These are phyloP conservation scores for Spheniscus mendiculus DNA, from an alignment of 2,113 vertebrate genomes.

Conservation along the genomic window DNA sequence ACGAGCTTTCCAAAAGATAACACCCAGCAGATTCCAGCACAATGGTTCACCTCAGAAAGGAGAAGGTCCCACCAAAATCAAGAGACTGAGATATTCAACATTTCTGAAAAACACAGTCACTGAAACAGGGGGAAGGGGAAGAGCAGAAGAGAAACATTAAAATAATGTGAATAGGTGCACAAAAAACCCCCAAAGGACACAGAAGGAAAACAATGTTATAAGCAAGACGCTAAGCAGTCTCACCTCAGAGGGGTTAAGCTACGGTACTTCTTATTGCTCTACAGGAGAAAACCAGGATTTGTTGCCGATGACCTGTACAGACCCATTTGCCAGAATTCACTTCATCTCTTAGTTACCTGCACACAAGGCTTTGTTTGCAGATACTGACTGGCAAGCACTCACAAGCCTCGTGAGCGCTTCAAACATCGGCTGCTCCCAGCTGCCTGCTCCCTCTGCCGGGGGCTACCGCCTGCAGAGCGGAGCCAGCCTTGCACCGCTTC, in stretches of 20 bases:
- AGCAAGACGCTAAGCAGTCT: background rate
- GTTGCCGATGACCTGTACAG: background rate
- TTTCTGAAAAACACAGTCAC: background rate
- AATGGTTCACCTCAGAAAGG: background rate
- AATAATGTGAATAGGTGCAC: background rate
- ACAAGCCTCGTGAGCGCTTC: rapidly evolving
- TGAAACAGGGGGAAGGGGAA: background rate
- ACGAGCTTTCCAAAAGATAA: background rate
- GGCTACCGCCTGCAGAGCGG: background rate
- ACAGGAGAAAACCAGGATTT: background rate
- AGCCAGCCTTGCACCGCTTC: rapidly evolving
- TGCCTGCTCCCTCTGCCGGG: background rate
- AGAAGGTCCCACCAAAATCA: background rate
- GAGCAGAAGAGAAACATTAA: background rate
- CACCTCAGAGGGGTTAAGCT: background rate
- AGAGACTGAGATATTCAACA: background rate
- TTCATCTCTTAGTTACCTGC: background rate
- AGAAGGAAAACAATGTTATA: background rate
- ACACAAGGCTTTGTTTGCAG: background rate
- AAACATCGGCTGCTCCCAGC: background rate
- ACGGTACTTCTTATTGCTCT: background rate
- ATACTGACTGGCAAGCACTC: background rate
- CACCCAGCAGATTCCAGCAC: background rate
- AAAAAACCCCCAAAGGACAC: background rate
- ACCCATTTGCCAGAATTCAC: background rate